These are phyloP conservation scores for Haliclona indistincta DNA, from an alignment of 37 sponge, comb jelly and placozoan species.

Conservation along the genomic window DNA sequence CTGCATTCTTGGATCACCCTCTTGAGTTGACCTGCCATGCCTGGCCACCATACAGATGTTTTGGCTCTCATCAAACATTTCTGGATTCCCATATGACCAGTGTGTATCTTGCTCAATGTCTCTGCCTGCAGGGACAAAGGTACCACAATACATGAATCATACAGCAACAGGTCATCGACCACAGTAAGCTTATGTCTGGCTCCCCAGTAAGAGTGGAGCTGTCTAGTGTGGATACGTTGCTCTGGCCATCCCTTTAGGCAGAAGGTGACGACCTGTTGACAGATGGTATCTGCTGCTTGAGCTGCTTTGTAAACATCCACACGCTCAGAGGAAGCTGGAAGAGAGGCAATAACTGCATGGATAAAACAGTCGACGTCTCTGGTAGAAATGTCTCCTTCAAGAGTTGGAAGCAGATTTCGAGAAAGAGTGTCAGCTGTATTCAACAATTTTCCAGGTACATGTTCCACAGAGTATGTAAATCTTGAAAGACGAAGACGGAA, in stretches of 20 bases:
- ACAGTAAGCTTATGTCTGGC: slow-evolving; percentile 17
- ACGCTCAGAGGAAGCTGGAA: slow-evolving; percentile 20
- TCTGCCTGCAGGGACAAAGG: slow-evolving; percentile 11
- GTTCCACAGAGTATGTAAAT: too few relatives aligned
- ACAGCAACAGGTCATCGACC: slow-evolving; percentile 14
- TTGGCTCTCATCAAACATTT: slow-evolving; percentile 7
- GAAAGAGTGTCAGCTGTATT: too few relatives aligned
- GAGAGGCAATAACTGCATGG: not conserved
- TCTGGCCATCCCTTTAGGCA: slow-evolving; percentile 44
- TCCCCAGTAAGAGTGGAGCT: slow-evolving; percentile 31
- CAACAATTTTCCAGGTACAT: too few relatives aligned
- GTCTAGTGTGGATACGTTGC: not conserved
- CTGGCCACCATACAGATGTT: slow-evolving; percentile 56
- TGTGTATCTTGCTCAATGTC: slow-evolving; percentile 30
- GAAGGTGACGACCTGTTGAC: not conserved
- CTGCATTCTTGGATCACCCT: slow-evolving; percentile 4
- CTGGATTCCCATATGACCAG: slow-evolving; percentile 39
- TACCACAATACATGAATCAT: slow-evolving; percentile 26
- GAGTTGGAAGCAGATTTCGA: too few relatives aligned
- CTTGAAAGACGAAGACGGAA: too few relatives aligned
- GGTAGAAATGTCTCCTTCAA: too few relatives aligned
- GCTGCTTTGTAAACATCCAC: slow-evolving; percentile 5
- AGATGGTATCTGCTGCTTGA: slow-evolving; percentile 22
- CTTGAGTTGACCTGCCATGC: slow-evolving; percentile 10
- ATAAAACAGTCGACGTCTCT: too few relatives aligned